A percentile compares a stretch with the other conserved stretches of the same genome.
phyloP scores from a whole-genome alignment of 2,888 invertebrate species.

The Cerastis leucographa region DNA sequence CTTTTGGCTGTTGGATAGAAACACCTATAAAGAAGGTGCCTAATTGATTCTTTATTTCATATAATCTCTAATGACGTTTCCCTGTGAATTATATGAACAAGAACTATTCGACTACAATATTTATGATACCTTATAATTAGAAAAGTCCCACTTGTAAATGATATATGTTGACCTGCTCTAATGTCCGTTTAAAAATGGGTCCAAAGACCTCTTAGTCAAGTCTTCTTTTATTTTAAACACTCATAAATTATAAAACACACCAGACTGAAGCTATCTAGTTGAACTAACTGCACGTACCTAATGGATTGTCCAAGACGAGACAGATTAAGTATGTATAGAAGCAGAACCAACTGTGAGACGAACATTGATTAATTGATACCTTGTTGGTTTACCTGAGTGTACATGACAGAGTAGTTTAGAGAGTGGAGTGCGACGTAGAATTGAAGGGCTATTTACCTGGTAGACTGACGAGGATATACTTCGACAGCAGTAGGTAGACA shows the following conservation, averaged over 20 bases:
- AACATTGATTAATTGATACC: slow-evolving; percentile 54
- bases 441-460: not conserved
- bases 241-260: not conserved
- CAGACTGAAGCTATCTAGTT: not conserved
- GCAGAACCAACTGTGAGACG: slow-evolving; percentile 14
- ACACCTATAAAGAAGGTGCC: not conserved
- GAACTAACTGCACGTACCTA: slow-evolving; percentile 5
- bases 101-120: not conserved
- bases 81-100: not conserved
- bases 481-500: not conserved
- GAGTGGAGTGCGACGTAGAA: not conserved
- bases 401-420: slow-evolving; percentile 23
- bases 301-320: slow-evolving; percentile 31
- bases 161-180: not conserved
- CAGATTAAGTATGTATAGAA: slow-evolving; percentile 24
- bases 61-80: not conserved
- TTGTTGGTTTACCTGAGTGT: slow-evolving; percentile 23
- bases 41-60: not conserved
- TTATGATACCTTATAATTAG: not conserved
- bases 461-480: not conserved
- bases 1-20: not conserved
- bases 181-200: not conserved
- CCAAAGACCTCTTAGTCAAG: not conserved
- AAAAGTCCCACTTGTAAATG: not conserved
- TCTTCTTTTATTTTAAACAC: not conserved